Base-by-base conservation (phyloP, 1,140 invertebrate genomes). In the Zaprionus nigranus region DNA sequence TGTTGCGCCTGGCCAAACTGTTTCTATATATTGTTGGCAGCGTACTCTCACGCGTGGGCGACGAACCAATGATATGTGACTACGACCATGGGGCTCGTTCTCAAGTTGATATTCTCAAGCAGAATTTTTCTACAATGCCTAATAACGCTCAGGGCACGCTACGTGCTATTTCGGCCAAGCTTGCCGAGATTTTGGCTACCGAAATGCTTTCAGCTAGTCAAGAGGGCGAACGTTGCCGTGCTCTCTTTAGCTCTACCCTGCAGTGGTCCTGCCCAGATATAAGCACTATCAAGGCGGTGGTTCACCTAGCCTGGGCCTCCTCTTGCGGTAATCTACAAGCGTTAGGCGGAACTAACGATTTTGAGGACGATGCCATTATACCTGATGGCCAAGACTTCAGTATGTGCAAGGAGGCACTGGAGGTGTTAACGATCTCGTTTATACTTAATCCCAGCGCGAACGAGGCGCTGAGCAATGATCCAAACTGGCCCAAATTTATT, bases 361-460 rank as follows among this genome's bases (percentile, higher is more conserved):
- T 93, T n/a, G 88, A 86, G 40, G 83, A 92, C 24, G 86, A 91
- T 46, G 95, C 96, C 79, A 94, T 94, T 1, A 94, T 95, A 6
- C 94, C 94, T 13, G 96, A 96, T 76, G 94, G 94, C 7, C 94
- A 96, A 46, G 96, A 97, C 79, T 93, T 93, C 84, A 75, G 94
- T 90, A 96, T 99, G 77, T 98, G 98, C 88, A 96, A 97, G 82
- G 98, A 99, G 93, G 97, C 97, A 24, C 93, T 99, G 80, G 98
- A 99, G 94, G 96, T 98, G 28, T 93, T 99, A 53, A 98, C 97
- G n/a, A 95, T 98, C 62, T 96, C 96, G 78, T 94, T 99, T 84
- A 96, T 97, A 28, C 93, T 99, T 9, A 97, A 97, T 93, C 97
- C 97, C 6, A 94, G 95, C 54, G 96, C 96, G 59, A 93, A 98